A percentile compares a stretch with the other conserved stretches of the same genome.
Conservation (phyloP, 2,113 vertebrate species). For the Reinhardtius hippoglossoides region DNA sequence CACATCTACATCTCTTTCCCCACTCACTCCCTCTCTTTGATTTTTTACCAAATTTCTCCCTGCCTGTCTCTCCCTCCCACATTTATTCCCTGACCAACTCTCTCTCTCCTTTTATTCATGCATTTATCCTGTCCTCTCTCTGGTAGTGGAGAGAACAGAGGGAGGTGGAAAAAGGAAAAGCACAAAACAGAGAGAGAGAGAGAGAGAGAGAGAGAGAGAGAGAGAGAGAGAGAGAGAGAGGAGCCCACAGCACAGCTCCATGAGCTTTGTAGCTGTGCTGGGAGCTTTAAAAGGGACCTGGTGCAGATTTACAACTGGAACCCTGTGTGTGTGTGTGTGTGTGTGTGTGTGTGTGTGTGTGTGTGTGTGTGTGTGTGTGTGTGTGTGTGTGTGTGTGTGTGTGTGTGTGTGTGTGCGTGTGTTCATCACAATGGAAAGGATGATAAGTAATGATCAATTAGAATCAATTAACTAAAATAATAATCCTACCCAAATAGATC, state of each 20-base stretch:
- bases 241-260: too few species aligned
- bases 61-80: background rate
- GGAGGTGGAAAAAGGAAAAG: background rate
- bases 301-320: too few species aligned
- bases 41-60: slow-evolving; percentile 11
- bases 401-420: too few species aligned
- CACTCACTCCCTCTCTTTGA: background rate
- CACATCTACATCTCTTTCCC: background rate
- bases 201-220: too few species aligned
- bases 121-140: background rate
- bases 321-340: too few species aligned
- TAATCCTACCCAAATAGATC: background rate
- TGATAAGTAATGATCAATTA: too few species aligned
- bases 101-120: background rate
- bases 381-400: too few species aligned
- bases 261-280: background rate
- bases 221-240: background rate
- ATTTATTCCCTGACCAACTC: background rate
- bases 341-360: too few species aligned
- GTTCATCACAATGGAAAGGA: too few species aligned
- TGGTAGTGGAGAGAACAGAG: background rate
- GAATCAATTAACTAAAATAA: background rate
- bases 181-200: too few species aligned
- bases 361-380: too few species aligned
- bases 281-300: too few species aligned